Percentiles rank a stretch among this genome's conserved stretches.
Evolutionary conservation across 2,797 vertebrate genomes (phyloP).

Genomic region (Craterocephalus amniculus): DNA sequence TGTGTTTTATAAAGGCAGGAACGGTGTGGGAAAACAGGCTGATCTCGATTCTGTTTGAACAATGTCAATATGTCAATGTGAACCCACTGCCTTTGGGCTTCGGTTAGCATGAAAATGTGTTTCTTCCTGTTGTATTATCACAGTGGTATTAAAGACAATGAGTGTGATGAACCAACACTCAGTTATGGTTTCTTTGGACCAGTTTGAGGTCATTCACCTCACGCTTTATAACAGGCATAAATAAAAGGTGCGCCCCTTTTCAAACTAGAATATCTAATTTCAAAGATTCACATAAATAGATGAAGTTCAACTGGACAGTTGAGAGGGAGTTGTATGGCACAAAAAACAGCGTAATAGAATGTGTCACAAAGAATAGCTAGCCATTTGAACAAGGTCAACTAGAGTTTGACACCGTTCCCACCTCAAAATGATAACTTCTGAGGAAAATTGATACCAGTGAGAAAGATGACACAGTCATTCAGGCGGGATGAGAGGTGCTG

Average conservation of each 20-base stretch:
- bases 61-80: background rate
- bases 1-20: slow-evolving; percentile 21
- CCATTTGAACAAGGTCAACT: background rate
- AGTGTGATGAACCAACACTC: slow-evolving; percentile 4
- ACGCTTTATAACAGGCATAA: slow-evolving; percentile 1
- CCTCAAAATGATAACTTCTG: background rate
- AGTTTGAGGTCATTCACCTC: background rate
- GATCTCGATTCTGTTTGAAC: background rate
- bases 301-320: background rate
- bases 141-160: slow-evolving; percentile 3
- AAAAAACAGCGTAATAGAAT: background rate
- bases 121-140: slow-evolving; percentile 1
- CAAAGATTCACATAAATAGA: background rate
- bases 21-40: background rate
- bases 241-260: background rate
- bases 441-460: background rate
- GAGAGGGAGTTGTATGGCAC: background rate
- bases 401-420: background rate
- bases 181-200: background rate
- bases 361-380: background rate
- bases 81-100: background rate
- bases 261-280: background rate
- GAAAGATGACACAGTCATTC: background rate
- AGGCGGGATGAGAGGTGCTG: slow-evolving; percentile 2
- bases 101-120: background rate